Conservation (phyloP, 2,888 invertebrate species). For the Lithophane socia region DNA sequence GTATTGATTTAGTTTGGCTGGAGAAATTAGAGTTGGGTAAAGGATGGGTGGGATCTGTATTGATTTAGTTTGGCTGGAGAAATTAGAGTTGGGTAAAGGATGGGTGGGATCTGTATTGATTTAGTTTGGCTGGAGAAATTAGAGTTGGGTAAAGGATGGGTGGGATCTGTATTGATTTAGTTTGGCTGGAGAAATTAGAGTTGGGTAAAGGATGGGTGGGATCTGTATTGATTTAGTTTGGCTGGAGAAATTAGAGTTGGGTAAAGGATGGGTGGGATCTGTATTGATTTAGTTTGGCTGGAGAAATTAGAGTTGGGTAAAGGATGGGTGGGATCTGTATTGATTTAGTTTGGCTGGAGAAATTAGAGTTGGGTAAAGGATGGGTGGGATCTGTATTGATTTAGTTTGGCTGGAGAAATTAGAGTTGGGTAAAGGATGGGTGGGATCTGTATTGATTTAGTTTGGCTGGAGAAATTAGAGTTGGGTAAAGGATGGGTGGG, state of each 20-base stretch:
- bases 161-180: slow-evolving; percentile 20
- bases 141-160: slow-evolving; percentile 25
- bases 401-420: background rate
- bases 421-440: slow-evolving; percentile 25
- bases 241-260: background rate
- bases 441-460: slow-evolving; percentile 20
- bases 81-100: background rate
- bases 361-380: background rate
- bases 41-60: slow-evolving; percentile 37
- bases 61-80: background rate
- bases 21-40: background rate
- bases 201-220: slow-evolving; percentile 30
- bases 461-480: background rate
- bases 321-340: slow-evolving; percentile 37
- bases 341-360: background rate
- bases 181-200: background rate
- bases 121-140: background rate
- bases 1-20: background rate
- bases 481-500: slow-evolving; percentile 30
- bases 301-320: background rate
- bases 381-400: slow-evolving; percentile 36
- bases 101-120: slow-evolving; percentile 36
- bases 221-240: slow-evolving; percentile 3
- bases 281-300: background rate
- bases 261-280: slow-evolving; percentile 36